Base-by-base conservation (phyloP, 2,888 invertebrate species). In the Cantharis nigra region DNA sequence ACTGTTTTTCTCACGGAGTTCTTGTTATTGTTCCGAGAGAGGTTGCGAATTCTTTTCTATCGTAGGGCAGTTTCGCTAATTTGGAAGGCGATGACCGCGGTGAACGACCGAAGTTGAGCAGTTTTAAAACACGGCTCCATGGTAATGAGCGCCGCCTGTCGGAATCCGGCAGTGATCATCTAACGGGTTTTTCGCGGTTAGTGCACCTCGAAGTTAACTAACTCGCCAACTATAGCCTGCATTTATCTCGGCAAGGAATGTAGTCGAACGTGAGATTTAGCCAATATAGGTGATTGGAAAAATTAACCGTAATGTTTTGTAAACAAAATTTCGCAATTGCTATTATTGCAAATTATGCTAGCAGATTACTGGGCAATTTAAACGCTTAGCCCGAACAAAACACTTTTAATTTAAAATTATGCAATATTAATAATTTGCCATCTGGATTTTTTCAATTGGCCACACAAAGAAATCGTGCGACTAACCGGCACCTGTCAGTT, bases 101-200 rank as follows among this genome's bases (percentile, higher is more conserved):
- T 80, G 80, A 81, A 81, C 80, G 81, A 81, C 80, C 81, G 77
- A 72, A 77, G 76, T 70, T 80, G 70, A 23, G 75, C 78, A 73
- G 76, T 82, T 83, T 83, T 84, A 83, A 65, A 84, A 84, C 81
- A 83, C 82, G 84, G 74, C 76, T 62, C 65, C 82, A 79, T 70
- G 70, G 79, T 79, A 80, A 76, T 71, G 79, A 82, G 82, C 82
- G 83, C 82, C 83, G 79, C 76, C 82, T 79, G 49, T 67, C 80
- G 82, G 82, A 81, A 80, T 82, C 82, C 80, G 81, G 77, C 80
- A 78, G 79, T 78, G 73, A 72, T 80, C 76, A 73, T 77, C 79
- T 84, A 84, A 84, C 84, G 84, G 84, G 80, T 83, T 83, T 65
- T 75, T 81, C 70, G 80, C 81, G 81, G 82, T 82, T 81, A 82